phyloP scores from a whole-genome alignment of 2,113 vertebrate species.

The Theristicus caerulescens region DNA sequence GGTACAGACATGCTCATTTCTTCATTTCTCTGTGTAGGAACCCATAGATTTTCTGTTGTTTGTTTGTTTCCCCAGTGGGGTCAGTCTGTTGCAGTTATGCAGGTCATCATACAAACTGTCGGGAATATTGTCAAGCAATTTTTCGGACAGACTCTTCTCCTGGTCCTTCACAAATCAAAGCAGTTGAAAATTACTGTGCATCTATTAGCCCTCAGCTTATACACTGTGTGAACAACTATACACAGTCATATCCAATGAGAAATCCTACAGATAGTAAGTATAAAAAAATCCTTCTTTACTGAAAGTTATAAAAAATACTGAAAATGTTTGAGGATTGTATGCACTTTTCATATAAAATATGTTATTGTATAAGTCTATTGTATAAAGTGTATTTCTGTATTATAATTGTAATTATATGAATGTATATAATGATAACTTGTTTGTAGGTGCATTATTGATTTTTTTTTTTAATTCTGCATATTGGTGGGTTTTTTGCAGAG shows the following conservation, averaged over 20 bases:
- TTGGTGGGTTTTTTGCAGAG: background rate
- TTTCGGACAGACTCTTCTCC: constrained; percentile 98
- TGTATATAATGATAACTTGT: background rate
- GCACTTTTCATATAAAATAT: background rate
- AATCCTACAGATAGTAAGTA: constrained; percentile 97
- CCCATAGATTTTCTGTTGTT: background rate
- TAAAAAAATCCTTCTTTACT: background rate
- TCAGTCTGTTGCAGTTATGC: constrained; percentile 95
- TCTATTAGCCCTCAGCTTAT: constrained; percentile 89
- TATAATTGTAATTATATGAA: background rate
- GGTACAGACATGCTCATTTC: background rate
- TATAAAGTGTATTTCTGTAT: background rate
- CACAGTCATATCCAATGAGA: constrained; percentile 93
- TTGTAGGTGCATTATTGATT: background rate
- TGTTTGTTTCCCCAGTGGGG: constrained; percentile 82
- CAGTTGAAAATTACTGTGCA: constrained; percentile 93
- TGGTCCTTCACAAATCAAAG: constrained; percentile 92
- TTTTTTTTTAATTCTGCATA: background rate
- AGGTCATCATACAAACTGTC: constrained; percentile 94
- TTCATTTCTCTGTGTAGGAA: background rate
- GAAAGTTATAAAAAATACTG: background rate
- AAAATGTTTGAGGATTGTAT: background rate
- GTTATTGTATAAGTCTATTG: background rate
- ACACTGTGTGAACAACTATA: constrained; percentile 95
- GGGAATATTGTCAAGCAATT: constrained; percentile 98